phyloP scores from a whole-genome alignment of 1,140 invertebrate genomes.

The Steinernema feltiae region DNA sequence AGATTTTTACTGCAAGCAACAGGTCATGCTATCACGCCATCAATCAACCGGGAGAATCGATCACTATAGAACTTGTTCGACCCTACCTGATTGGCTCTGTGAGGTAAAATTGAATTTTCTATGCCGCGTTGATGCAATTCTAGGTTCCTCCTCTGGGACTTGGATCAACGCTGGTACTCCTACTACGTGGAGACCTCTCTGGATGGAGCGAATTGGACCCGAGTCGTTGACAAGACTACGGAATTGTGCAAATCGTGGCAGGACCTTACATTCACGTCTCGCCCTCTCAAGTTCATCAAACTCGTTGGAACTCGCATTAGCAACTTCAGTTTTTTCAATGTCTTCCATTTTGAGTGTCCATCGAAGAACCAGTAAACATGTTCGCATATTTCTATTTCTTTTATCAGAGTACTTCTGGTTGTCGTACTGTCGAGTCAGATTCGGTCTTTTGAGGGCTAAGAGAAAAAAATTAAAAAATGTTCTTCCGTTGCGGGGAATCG shows the following conservation, averaged over 20 bases:
- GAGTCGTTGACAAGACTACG: background rate
- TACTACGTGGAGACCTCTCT: background rate
- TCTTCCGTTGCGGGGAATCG: conserved; percentile 1
- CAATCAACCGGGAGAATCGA: background rate
- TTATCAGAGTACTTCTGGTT: no score
- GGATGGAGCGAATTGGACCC: background rate
- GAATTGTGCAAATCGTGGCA: background rate
- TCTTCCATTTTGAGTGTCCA: no score
- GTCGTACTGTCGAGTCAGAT: no score
- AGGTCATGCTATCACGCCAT: background rate
- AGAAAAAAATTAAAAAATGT: no score
- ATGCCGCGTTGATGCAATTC: background rate
- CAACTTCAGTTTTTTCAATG: no score
- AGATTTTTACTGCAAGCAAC: no score
- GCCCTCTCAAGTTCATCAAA: background rate
- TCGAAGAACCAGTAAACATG: no score
- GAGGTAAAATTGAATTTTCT: background rate
- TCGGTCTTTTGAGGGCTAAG: no score
- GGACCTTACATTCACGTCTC: background rate
- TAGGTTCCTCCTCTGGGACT: background rate
- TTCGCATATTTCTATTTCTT: no score
- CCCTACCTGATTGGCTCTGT: background rate
- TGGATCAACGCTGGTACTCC: background rate
- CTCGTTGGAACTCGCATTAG: background rate
- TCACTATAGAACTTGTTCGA: background rate